Percentiles rank a stretch among this genome's conserved stretches.
phyloP scores from a whole-genome alignment of 2,888 invertebrate species.

The Brachypalpus laphriformis region DNA sequence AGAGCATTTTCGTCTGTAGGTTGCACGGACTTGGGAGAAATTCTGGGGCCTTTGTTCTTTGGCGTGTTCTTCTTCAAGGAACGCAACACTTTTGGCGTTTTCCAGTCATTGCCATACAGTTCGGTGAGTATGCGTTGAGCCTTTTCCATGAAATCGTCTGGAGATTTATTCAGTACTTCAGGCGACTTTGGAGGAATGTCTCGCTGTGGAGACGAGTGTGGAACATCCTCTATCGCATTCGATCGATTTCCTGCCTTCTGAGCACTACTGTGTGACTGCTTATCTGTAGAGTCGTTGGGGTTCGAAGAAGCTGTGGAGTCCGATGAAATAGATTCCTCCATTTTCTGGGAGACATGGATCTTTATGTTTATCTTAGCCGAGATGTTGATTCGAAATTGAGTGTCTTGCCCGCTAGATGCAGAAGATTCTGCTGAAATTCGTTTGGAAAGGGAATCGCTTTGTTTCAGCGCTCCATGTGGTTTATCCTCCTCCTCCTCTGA shows the following conservation, averaged over 20 bases:
- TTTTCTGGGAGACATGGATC: conserved; percentile 78
- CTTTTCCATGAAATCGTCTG: conserved; percentile 75
- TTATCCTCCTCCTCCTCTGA: conserved; percentile 75
- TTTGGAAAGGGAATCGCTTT: conserved; percentile 15
- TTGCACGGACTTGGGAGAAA: neutral
- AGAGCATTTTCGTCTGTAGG: neutral
- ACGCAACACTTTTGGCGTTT: conserved; percentile 81
- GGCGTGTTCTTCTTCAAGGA: conserved; percentile 77
- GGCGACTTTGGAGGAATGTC: conserved; percentile 1
- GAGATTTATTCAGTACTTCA: neutral
- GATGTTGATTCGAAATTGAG: conserved; percentile 79
- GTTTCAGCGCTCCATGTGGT: neutral
- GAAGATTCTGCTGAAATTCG: conserved; percentile 23
- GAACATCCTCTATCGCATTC: conserved; percentile 28
- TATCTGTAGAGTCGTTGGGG: conserved; percentile 50
- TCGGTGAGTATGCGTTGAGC: conserved; percentile 79
- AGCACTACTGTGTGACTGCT: conserved; percentile 43
- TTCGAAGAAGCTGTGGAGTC: conserved; percentile 10
- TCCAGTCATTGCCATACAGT: conserved; percentile 81
- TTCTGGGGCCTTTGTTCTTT: neutral
- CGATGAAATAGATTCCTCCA: conserved; percentile 37
- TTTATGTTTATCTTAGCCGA: conserved; percentile 82
- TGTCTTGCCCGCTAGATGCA: conserved; percentile 14
- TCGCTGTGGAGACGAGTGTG: conserved; percentile 58
- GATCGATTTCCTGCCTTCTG: conserved; percentile 46